Evolutionary conservation across 53 echinoderm and acorn worm species (phyloP), one percentile per base, ranked within the genome.

Genomic region (Zoroaster sp.): DNA sequence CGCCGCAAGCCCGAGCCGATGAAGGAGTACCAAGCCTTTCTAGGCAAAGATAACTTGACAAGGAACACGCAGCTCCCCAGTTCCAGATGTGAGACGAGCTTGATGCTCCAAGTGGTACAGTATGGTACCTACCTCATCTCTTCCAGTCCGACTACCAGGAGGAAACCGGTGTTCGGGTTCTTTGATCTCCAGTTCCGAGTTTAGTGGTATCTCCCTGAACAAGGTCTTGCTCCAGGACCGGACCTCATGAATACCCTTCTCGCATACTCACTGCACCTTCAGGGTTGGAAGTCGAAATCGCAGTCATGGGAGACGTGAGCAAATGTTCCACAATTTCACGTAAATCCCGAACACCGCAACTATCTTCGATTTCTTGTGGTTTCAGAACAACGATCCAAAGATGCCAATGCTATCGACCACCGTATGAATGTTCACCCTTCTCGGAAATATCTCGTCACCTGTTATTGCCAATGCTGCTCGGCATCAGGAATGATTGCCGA

Each of bases 271-370:
- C n/a, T 90, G 53, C 44, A 87, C n/a, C 35, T 93, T 93, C 78
- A 90, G 90, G 2, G 21, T 54, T 71, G 87, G 71, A n/a, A n/a
- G n/a, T n/a, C 20, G 80, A 87, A 40, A 69, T 93, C 2, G 94
- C 94, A 14, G 73, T 91, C 9, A 91, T 87, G 67, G 94, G 87
- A 32, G 94, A 91, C 77, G 83, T 90, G 25, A 93, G 38, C 70
- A 72, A 40, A n/a, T n/a, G n/a, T n/a, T n/a, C n/a, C n/a, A n/a
- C n/a, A n/a, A n/a, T n/a, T n/a, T n/a, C n/a, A 93, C 90, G 93
- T 93, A 5, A 73, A 37, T 21, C 80, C 78, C 49, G 89, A 93
- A 54, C 88, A 91, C 77, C 87, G 81, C 25, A 63, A 80, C 15
- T 91, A 53, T 45, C 77, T n/a, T n/a, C n/a, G n/a, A n/a, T n/a